Conservation (phyloP, 2,888 invertebrate species). For the Cheilosia scutellata region DNA sequence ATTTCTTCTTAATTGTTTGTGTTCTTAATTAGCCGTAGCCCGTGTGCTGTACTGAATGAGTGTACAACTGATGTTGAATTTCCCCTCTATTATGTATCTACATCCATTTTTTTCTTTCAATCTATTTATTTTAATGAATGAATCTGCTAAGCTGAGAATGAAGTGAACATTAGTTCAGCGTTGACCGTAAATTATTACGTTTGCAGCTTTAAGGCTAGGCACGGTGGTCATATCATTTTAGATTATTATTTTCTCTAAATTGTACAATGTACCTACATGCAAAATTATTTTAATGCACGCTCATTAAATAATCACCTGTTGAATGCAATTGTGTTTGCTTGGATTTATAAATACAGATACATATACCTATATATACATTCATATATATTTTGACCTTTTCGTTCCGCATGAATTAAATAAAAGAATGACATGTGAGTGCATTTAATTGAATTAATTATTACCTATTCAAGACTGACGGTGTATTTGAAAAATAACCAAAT, state of each 20-base stretch:
- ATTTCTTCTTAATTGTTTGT: conserved; percentile 76
- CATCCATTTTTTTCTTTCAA: conserved; percentile 45
- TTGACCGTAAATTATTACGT: conserved; percentile 9
- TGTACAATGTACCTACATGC: conserved; percentile 8
- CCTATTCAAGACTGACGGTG: background rate
- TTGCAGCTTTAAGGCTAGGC: conserved; percentile 1
- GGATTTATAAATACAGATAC: background rate
- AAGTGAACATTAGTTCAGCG: conserved; percentile 11
- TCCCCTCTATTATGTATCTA: conserved; percentile 12
- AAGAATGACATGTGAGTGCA: conserved; percentile 8
- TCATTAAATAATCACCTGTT: conserved; percentile 31
- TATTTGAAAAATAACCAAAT: background rate
- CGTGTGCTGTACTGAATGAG: conserved; percentile 20
- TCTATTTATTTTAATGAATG: conserved; percentile 59
- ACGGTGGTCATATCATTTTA: background rate
- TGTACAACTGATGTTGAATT: conserved; percentile 40
- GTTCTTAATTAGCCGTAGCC: conserved; percentile 70
- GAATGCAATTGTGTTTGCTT: conserved; percentile 24
- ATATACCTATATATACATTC: background rate
- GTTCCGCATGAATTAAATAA: conserved; percentile 27
- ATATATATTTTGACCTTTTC: conserved; percentile 12
- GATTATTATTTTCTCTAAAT: conserved; percentile 25
- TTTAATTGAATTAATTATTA: conserved; percentile 34
- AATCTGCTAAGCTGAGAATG: conserved; percentile 28
- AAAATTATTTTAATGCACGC: conserved; percentile 10